Conservation (phyloP, 2,888 invertebrate genomes). For the Ceriagrion tenellum region DNA sequence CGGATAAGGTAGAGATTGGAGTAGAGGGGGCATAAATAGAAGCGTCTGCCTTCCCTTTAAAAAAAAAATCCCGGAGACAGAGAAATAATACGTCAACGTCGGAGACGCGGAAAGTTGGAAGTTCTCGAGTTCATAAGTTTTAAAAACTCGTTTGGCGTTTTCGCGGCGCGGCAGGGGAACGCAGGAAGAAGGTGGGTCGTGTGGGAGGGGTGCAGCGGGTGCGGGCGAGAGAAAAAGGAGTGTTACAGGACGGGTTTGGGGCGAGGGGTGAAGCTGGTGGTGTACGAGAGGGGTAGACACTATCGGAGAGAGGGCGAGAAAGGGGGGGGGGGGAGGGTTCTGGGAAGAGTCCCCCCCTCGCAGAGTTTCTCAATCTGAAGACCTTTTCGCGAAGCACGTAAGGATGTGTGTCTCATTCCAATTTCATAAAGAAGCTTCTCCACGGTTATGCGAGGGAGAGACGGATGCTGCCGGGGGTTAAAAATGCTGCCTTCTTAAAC, state of each 20-base stretch:
- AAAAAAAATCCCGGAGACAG: slow-evolving; percentile 48
- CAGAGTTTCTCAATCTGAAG: slow-evolving; percentile 55
- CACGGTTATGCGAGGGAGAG: slow-evolving; percentile 29
- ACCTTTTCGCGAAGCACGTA: slow-evolving; percentile 32
- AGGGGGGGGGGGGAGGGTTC: neutral
- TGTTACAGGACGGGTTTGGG: neutral
- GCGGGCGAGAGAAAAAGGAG: neutral
- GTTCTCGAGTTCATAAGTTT: slow-evolving; percentile 52
- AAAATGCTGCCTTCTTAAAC: slow-evolving; percentile 36
- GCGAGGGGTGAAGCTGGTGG: neutral
- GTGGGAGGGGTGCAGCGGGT: neutral
- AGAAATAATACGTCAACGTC: slow-evolving; percentile 56
- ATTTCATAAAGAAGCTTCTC: slow-evolving; percentile 58
- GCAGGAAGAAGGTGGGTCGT: neutral
- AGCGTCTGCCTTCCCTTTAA: neutral
- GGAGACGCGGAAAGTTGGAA: slow-evolving; percentile 26
- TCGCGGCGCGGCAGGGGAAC: neutral
- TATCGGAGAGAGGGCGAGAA: neutral
- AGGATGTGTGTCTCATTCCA: slow-evolving; percentile 48
- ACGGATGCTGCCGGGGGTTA: slow-evolving; percentile 19
- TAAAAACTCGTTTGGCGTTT: slow-evolving; percentile 64
- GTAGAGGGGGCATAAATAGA: slow-evolving; percentile 7
- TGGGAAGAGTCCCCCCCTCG: neutral
- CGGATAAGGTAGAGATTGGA: slow-evolving; percentile 11
- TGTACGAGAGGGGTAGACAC: neutral